These are phyloP conservation scores for Eupeodes luniger DNA, from an alignment of 2,888 invertebrate genomes.

Conservation along the genomic window DNA sequence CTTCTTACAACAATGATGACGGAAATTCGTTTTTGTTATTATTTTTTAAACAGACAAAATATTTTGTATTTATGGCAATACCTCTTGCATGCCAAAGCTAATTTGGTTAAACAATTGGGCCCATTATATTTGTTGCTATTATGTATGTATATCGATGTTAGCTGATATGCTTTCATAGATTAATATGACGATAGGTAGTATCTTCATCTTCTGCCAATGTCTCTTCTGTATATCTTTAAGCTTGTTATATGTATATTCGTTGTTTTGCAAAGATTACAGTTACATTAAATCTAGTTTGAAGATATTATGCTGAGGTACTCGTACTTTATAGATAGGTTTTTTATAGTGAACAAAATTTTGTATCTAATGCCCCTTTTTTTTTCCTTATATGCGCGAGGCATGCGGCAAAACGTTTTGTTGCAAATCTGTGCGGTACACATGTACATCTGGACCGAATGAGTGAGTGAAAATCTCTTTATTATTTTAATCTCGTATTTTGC, in stretches of 20 bases:
- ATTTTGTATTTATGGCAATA: background rate
- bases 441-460: slow-evolving; percentile 68
- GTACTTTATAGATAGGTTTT: too few species aligned
- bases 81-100: slow-evolving; percentile 47
- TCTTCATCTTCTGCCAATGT: slow-evolving; percentile 21
- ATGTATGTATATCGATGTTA: slow-evolving; percentile 51
- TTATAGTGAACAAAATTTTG: too few species aligned
- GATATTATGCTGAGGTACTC: background rate
- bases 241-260: background rate
- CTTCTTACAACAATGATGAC: too few species aligned
- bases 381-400: slow-evolving; percentile 23
- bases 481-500: slow-evolving; percentile 69
- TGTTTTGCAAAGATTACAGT: slow-evolving; percentile 62
- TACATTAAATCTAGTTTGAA: slow-evolving; percentile 72
- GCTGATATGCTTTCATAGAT: slow-evolving; percentile 69
- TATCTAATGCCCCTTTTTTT: too few species aligned
- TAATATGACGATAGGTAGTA: slow-evolving; percentile 48
- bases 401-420: slow-evolving; percentile 67
- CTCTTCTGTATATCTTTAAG: background rate
- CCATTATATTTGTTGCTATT: slow-evolving; percentile 62
- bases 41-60: too few species aligned
- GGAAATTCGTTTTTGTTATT: too few species aligned
- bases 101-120: slow-evolving; percentile 73
- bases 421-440: slow-evolving; percentile 68
- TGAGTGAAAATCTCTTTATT: slow-evolving; percentile 73